Base-by-base conservation (phyloP, 2,888 invertebrate genomes). In the Drosophila monieri region DNA sequence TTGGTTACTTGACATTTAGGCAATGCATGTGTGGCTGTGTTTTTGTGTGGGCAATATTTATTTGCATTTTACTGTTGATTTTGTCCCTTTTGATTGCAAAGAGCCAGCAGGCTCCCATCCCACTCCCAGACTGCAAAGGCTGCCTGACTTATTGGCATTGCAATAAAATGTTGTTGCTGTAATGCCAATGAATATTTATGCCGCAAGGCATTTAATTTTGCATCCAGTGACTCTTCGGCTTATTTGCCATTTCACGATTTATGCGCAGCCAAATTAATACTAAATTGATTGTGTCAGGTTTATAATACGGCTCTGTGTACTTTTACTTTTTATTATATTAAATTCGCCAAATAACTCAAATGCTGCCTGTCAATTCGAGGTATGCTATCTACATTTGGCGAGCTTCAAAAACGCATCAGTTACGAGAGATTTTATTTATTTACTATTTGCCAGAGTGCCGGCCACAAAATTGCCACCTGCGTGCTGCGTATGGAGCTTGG, bases 391-490 rank as follows among this genome's bases (percentile, higher is more conserved):
- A 14, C 55, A 56, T 57, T 52, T 44, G 15, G 46, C n/a, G 54
- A 23, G 30, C 62, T 71, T 55, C 41, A 54, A 69, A 69, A 70
- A 53, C 52, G 64, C 70, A 70, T 70, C 70, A 72, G 64, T 70
- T 71, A 51, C 72, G 35, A 71, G 35, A 61, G 46, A 41, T 61
- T 49, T 72, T 62, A 72, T 83, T 76, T 85, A 87, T 84, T 69
- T 68, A 83, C 74, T 70, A 62, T 80, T 80, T 80, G 73, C 62
- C 64, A 46, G 32, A 46, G 65, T 41, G 37, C 62, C 64, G 81
- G 81, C 87, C 85, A 77, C 80, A 86, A 86, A 77, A 86, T 80
- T 80, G 85, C 80, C 85, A 80, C 87, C 87, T 87, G 74, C 72
- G 60, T 51, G 67, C 51, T 61, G 66, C 41, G 49, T 62, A 27